These are phyloP conservation scores for Hassar affinis DNA, from an alignment of 2,113 vertebrate genomes.

Conservation along the genomic window DNA sequence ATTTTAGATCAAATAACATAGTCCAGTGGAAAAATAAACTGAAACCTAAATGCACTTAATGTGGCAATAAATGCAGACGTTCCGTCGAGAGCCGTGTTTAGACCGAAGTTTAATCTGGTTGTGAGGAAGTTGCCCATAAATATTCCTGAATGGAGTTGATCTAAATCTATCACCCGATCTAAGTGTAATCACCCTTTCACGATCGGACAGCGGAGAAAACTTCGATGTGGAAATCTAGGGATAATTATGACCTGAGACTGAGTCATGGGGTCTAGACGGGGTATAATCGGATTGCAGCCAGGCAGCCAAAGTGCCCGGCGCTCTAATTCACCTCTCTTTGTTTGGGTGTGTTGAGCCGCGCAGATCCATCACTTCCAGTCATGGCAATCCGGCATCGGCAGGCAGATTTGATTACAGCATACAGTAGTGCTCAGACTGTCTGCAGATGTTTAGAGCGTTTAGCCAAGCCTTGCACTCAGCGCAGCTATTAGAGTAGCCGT, in stretches of 20 bases:
- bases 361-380: constrained; percentile 56
- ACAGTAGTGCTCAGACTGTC: constrained; percentile 50
- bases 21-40: neutral
- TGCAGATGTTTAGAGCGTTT: constrained; percentile 43
- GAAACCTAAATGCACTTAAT: neutral
- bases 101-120: constrained; percentile 28
- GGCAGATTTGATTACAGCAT: constrained; percentile 48
- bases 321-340: constrained; percentile 47
- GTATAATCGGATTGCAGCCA: constrained; percentile 51
- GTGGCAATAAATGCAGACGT: neutral
- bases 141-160: constrained; percentile 44
- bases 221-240: constrained; percentile 44
- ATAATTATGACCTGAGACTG: constrained; percentile 50
- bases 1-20: constrained; percentile 2
- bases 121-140: constrained; percentile 29
- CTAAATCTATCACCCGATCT: constrained; percentile 43
- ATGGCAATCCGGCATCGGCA: constrained; percentile 46
- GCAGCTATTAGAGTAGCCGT: constrained; percentile 35
- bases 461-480: constrained; percentile 33
- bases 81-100: constrained; percentile 26
- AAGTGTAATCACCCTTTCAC: constrained; percentile 46
- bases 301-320: constrained; percentile 47
- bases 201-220: constrained; percentile 26
- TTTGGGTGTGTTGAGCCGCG: constrained; percentile 44
- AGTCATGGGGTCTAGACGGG: constrained; percentile 51